These are phyloP conservation scores for Syrista parreyssii DNA, from an alignment of 2,888 invertebrate genomes.

Conservation along the genomic window DNA sequence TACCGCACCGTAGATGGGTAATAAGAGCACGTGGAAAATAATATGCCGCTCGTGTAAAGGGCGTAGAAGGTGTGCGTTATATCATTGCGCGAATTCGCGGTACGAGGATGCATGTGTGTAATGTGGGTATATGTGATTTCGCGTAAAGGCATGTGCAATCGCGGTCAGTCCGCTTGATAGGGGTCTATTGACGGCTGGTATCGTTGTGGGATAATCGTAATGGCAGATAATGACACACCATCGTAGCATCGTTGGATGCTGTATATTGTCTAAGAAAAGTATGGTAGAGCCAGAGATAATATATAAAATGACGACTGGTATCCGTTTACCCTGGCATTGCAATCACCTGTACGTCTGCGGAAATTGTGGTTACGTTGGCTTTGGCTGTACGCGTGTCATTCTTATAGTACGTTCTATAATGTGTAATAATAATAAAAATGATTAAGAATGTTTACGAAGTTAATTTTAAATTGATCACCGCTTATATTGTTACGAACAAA, in stretches of 20 bases:
- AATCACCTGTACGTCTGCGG: background rate
- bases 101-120: background rate
- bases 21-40: background rate
- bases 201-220: conserved; percentile 7
- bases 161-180: conserved; percentile 5
- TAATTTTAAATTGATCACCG: background rate
- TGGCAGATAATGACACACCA: conserved; percentile 6
- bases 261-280: background rate
- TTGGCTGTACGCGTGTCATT: background rate
- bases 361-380: background rate
- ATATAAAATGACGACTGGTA: background rate
- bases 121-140: background rate
- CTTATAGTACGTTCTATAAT: background rate
- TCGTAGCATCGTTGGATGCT: background rate
- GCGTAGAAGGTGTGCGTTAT: background rate
- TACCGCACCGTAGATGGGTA: background rate
- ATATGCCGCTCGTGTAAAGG: background rate
- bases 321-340: background rate
- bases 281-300: background rate
- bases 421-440: background rate
- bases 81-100: conserved; percentile 6
- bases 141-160: background rate
- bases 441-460: background rate
- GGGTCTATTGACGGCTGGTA: conserved; percentile 7
- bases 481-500: background rate